Evolutionary conservation across 2,113 vertebrate genomes (phyloP).

Genomic region (Neogobius melanostomus): DNA sequence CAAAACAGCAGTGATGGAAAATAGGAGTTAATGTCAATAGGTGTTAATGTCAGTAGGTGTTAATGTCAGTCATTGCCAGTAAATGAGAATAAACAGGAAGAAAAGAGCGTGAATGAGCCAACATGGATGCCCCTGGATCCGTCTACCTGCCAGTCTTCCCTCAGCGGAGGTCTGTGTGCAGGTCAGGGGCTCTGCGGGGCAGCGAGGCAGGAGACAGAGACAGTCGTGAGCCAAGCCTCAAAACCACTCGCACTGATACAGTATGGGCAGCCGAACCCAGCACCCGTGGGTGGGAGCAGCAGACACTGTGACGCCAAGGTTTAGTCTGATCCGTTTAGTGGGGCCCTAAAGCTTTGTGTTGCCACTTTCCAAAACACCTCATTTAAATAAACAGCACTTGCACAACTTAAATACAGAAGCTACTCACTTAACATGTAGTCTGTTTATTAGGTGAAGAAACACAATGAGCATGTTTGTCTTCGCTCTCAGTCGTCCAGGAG

Average conservation of each 20-base stretch:
- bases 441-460: too few species aligned
- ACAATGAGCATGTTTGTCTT: too few species aligned
- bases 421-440: too few species aligned
- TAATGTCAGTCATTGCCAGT: background rate
- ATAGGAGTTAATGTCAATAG: background rate
- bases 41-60: background rate
- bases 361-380: background rate
- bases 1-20: background rate
- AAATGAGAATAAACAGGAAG: conserved; percentile 1
- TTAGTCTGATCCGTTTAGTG: conserved; percentile 34
- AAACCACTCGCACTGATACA: conserved; percentile 5
- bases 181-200: conserved; percentile 46
- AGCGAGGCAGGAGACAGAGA: conserved; percentile 22
- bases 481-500: too few species aligned
- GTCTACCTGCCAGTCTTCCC: conserved; percentile 58
- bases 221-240: conserved; percentile 29
- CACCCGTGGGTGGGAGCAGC: conserved; percentile 17
- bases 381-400: background rate
- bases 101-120: conserved; percentile 9
- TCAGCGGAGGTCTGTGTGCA: conserved; percentile 34
- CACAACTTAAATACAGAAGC: background rate
- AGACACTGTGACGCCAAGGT: conserved; percentile 14
- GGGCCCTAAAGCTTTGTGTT: background rate
- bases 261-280: conserved; percentile 22
- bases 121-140: conserved; percentile 20